Evolutionary conservation across 1,140 invertebrate genomes (phyloP).

Genomic region (Bombus impatiens): DNA sequence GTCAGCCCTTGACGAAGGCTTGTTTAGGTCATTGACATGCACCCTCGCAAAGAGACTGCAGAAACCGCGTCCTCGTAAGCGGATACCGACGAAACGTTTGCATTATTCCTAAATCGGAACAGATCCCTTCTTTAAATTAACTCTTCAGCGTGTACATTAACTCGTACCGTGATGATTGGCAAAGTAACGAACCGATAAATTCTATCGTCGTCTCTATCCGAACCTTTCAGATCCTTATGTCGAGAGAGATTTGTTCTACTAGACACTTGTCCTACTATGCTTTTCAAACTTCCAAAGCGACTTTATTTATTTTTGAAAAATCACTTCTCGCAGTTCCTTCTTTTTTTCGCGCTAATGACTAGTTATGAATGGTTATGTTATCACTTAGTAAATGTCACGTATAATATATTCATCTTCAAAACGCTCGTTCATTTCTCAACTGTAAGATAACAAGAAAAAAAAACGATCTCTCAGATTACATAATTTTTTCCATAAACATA

Average conservation of each 20-base stretch:
- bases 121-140: slow-evolving; percentile 62
- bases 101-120: slow-evolving; percentile 54
- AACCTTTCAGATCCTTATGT: not conserved
- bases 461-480: too few species aligned
- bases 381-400: too few species aligned
- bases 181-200: slow-evolving; percentile 51
- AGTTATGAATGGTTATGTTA: too few species aligned
- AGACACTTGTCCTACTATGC: not conserved
- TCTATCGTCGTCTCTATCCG: not conserved
- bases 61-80: slow-evolving; percentile 38
- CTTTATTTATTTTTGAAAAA: too few species aligned
- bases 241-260: not conserved
- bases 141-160: slow-evolving; percentile 50
- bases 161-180: slow-evolving; percentile 2
- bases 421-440: not conserved
- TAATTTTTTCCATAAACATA: not conserved
- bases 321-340: too few species aligned
- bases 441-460: not conserved
- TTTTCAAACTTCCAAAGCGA: not conserved
- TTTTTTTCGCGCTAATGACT: too few species aligned
- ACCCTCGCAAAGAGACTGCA: slow-evolving; percentile 66
- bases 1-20: slow-evolving; percentile 56
- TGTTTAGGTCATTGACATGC: slow-evolving; percentile 67
- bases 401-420: not conserved
- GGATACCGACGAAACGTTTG: slow-evolving; percentile 57